Conservation (phyloP, 2,888 invertebrate species). For the Mimumesa dahlbomi region DNA sequence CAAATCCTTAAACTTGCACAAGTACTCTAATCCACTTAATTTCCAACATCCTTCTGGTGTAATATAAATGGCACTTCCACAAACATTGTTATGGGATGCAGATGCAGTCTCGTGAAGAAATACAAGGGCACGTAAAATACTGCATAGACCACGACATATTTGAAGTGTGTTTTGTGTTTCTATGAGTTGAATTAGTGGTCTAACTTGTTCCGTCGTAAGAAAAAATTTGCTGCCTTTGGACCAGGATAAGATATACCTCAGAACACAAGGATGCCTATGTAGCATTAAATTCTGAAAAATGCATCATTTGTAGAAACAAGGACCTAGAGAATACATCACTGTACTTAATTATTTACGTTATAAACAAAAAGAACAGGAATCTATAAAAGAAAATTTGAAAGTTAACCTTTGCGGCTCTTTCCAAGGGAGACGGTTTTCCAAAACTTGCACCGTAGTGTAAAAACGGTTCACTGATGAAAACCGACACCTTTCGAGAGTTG, state of each 20-base stretch:
- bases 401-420: constrained; percentile 88
- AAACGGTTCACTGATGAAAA: constrained; percentile 88
- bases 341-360: background rate
- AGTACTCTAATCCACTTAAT: constrained; percentile 91
- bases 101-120: constrained; percentile 92
- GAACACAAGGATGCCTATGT: constrained; percentile 92
- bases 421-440: constrained; percentile 84
- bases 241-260: constrained; percentile 91
- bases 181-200: constrained; percentile 87
- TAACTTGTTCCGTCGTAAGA: constrained; percentile 91
- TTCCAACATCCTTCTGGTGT: constrained; percentile 93
- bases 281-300: constrained; percentile 89
- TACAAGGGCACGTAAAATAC: constrained; percentile 89
- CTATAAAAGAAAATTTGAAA: too few species aligned
- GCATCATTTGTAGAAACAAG: constrained; percentile 1
- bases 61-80: constrained; percentile 90
- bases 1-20: constrained; percentile 86
- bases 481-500: constrained; percentile 85
- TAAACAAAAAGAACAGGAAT: too few species aligned
- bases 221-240: constrained; percentile 88
- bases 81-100: constrained; percentile 92
- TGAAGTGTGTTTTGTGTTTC: constrained; percentile 87
- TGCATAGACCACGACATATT: constrained; percentile 91
- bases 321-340: too few species aligned
- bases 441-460: constrained; percentile 80